These are phyloP conservation scores for Drosophila quadrilineata DNA, from an alignment of 1,140 invertebrate species.

Conservation along the genomic window DNA sequence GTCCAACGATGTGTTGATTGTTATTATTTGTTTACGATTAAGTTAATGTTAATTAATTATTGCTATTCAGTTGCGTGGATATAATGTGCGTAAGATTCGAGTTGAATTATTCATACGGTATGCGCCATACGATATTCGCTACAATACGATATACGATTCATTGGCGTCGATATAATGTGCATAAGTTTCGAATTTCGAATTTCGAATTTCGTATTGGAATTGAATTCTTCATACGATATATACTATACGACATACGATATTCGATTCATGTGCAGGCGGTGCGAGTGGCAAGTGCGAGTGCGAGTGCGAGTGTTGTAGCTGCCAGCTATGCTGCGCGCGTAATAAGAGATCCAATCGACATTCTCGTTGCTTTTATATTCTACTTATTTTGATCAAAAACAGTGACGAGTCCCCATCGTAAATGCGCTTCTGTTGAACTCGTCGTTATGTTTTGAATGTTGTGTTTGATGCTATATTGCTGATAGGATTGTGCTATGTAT, in stretches of 20 bases:
- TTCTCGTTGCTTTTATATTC: constrained; percentile 28
- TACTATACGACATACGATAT: too few relatives aligned
- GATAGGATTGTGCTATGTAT: constrained; percentile 4
- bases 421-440: neutral
- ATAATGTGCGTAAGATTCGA: too few relatives aligned
- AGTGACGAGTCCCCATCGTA: constrained; percentile 13
- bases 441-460: neutral
- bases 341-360: constrained; percentile 16
- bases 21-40: constrained; percentile 29
- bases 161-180: too few relatives aligned
- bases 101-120: too few relatives aligned
- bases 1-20: constrained; percentile 10
- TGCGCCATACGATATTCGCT: too few relatives aligned
- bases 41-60: neutral
- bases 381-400: constrained; percentile 18
- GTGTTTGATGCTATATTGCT: neutral
- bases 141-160: too few relatives aligned
- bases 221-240: too few relatives aligned
- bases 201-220: too few relatives aligned
- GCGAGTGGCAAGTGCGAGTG: neutral
- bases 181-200: too few relatives aligned
- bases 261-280: neutral
- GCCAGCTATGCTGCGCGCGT: constrained; percentile 5
- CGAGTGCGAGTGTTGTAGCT: neutral
- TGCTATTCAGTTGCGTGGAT: too few relatives aligned